Evolutionary conservation across 2,113 vertebrate genomes (phyloP).

Genomic region (Clupea harengus): DNA sequence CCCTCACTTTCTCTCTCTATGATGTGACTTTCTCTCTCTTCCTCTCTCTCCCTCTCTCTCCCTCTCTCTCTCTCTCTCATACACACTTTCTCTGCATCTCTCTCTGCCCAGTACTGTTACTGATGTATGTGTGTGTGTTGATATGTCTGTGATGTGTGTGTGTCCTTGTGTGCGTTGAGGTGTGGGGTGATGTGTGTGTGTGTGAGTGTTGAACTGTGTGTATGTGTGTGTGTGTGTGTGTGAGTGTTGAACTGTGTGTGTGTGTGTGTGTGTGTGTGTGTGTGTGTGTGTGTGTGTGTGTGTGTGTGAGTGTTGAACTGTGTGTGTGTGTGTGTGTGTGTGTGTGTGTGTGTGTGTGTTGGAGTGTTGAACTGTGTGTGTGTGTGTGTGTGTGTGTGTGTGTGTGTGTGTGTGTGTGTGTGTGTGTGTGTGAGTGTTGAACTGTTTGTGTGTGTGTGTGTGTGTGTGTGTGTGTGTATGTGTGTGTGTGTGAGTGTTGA

Average conservation of each 20-base stretch:
- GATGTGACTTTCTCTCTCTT: background rate
- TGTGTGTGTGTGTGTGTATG: background rate
- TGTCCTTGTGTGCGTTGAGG: background rate
- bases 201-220: background rate
- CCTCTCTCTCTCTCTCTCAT: background rate
- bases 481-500: background rate
- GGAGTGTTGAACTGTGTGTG: conserved; percentile 21
- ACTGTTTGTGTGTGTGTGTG: background rate
- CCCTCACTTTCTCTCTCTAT: background rate
- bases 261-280: background rate
- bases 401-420: too few relatives aligned
- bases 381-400: background rate
- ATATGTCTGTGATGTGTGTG: conserved; percentile 18
- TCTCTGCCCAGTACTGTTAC: background rate
- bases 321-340: background rate
- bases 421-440: background rate
- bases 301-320: background rate
- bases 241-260: too few relatives aligned
- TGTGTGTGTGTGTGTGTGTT: background rate
- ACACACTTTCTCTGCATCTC: background rate
- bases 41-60: background rate
- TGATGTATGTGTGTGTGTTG: background rate
- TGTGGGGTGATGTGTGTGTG: background rate
- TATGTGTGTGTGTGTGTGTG: background rate
- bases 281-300: background rate